A percentile compares a stretch with the other conserved stretches of the same genome.
These are phyloP conservation scores for Lamprologus tigripictilis DNA, from an alignment of 2,113 vertebrate genomes.

Conservation along the genomic window DNA sequence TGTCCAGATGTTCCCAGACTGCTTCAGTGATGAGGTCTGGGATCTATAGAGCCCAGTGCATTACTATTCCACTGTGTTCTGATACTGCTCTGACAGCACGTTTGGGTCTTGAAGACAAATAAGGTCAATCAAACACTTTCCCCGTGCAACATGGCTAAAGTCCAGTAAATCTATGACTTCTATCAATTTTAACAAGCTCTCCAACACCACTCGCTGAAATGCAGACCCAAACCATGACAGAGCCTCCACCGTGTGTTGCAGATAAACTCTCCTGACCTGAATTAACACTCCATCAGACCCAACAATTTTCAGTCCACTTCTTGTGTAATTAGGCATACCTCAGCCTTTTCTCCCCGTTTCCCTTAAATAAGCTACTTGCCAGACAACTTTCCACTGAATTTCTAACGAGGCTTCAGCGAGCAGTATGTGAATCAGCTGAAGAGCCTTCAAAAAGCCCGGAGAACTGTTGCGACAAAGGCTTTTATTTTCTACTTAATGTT, in stretches of 20 bases:
- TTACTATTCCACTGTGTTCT: background rate
- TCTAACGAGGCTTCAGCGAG: background rate
- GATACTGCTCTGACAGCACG: fast-evolving
- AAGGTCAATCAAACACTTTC: fast-evolving
- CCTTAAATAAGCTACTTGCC: background rate
- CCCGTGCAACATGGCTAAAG: background rate
- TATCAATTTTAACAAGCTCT: fast-evolving
- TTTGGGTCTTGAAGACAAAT: background rate
- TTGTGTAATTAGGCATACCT: background rate
- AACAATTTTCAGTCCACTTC: background rate
- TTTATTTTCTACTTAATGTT: background rate
- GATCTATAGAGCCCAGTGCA: background rate
- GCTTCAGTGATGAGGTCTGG: background rate
- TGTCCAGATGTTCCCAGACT: background rate
- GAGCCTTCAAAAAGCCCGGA: background rate
- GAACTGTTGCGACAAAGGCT: background rate
- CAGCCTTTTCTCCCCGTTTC: background rate
- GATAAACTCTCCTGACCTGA: background rate
- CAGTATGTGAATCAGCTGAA: background rate
- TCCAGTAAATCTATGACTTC: background rate
- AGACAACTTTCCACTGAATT: background rate
- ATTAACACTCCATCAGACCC: background rate
- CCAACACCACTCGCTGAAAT: background rate
- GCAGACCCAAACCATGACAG: background rate
- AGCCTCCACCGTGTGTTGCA: fast-evolving